These are phyloP conservation scores for Chascanopsetta lugubris DNA, from an alignment of 2,113 vertebrate genomes.

Conservation along the genomic window DNA sequence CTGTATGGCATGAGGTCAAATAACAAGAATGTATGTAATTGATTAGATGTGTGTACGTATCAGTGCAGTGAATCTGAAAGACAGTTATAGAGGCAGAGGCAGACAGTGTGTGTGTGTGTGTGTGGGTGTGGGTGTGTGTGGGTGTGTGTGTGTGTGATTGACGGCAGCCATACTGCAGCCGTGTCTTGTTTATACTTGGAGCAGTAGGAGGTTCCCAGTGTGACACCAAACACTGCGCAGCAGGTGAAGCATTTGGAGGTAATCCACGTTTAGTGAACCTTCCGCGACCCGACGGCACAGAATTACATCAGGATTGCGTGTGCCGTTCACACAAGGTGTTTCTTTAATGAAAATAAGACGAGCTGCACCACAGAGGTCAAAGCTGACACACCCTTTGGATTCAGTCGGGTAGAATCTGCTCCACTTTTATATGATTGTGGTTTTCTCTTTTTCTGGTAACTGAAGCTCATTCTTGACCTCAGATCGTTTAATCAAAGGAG, in stretches of 20 bases:
- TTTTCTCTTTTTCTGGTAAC: too few relatives aligned
- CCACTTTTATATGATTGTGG: not conserved
- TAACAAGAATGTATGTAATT: not conserved
- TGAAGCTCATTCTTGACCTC: too few relatives aligned
- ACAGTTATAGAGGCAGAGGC: not conserved
- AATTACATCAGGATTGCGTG: conserved; percentile 11
- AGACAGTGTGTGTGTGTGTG: too few relatives aligned
- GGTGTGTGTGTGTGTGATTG: conserved; percentile 34
- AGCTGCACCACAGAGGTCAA: not conserved
- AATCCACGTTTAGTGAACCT: conserved; percentile 56
- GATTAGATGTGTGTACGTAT: not conserved
- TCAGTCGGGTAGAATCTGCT: not conserved
- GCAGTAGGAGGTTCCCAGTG: conserved; percentile 55
- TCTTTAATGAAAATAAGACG: not conserved
- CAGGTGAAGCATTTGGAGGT: conserved; percentile 39
- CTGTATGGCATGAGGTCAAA: conserved; percentile 15
- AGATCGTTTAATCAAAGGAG: not conserved
- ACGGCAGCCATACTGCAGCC: conserved; percentile 23
- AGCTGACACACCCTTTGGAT: not conserved
- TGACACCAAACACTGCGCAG: conserved; percentile 59
- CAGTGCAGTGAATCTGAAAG: not conserved
- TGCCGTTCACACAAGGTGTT: not conserved
- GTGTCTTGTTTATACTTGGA: conserved; percentile 57
- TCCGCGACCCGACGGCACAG: conserved; percentile 25
- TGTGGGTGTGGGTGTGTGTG: conserved; percentile 12